phyloP scores from a whole-genome alignment of 2,888 invertebrate species.

The Trichogramma evanescens region DNA sequence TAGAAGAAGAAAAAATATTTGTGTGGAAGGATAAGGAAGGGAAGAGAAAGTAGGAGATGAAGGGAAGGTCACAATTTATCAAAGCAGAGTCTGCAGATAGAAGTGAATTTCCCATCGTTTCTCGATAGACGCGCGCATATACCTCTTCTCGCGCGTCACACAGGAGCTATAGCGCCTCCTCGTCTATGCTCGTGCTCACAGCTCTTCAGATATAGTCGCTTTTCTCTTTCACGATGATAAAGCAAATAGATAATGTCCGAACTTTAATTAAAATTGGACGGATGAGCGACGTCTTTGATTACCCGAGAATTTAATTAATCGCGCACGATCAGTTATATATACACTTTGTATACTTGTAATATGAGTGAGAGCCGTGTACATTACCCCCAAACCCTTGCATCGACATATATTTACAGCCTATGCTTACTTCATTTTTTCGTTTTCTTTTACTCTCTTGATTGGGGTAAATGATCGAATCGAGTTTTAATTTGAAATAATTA shows the following conservation, averaged over 20 bases:
- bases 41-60: not conserved
- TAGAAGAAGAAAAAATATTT: too few species aligned
- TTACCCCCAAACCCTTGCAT: too few species aligned
- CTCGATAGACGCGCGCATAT: conserved; percentile 28
- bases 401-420: too few species aligned
- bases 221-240: conserved; percentile 45
- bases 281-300: conserved; percentile 48
- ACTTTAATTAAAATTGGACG: conserved; percentile 48
- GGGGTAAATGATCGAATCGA: too few species aligned
- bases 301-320: conserved; percentile 49
- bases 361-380: too few species aligned
- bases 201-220: conserved; percentile 25
- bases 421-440: too few species aligned
- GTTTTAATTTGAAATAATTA: too few species aligned
- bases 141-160: conserved; percentile 10
- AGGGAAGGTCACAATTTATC: conserved; percentile 21
- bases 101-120: conserved; percentile 26
- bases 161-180: conserved; percentile 6
- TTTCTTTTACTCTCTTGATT: too few species aligned
- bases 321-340: conserved; percentile 26
- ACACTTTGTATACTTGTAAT: too few species aligned
- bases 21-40: not conserved
- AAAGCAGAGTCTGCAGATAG: conserved; percentile 9
- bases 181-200: conserved; percentile 22
- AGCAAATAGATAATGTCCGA: conserved; percentile 49